phyloP scores from a whole-genome alignment of 2,888 invertebrate species.

The Standfussiana lucernea region DNA sequence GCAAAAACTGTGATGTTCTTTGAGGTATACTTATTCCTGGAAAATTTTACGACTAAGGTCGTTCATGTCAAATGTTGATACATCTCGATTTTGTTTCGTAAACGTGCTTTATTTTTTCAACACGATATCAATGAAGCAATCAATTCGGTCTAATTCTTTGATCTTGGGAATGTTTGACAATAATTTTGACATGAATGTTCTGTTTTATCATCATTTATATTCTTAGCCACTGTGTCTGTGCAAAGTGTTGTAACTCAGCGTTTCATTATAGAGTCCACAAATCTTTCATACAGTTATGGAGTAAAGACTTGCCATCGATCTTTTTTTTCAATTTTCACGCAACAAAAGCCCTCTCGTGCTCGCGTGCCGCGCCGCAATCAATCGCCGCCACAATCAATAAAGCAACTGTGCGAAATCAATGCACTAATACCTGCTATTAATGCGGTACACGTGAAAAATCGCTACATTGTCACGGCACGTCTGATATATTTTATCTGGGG shows the following conservation, averaged over 20 bases:
- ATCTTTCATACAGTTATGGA: conserved; percentile 36
- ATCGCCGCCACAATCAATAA: conserved; percentile 87
- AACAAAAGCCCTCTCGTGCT: conserved; percentile 73
- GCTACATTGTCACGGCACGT: conserved; percentile 71
- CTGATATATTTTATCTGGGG: conserved; percentile 59
- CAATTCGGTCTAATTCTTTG: conserved; percentile 53
- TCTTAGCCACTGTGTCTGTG: conserved; percentile 28
- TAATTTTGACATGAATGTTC: conserved; percentile 53
- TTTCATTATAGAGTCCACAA: conserved; percentile 22
- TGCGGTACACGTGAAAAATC: conserved; percentile 76
- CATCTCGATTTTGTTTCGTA: conserved; percentile 56
- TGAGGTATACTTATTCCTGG: conserved; percentile 60
- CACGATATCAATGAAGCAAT: conserved; percentile 60
- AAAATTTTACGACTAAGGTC: conserved; percentile 58
- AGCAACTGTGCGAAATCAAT: conserved; percentile 87
- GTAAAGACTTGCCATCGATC: conserved; percentile 60
- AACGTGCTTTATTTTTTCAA: conserved; percentile 58
- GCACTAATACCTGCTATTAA: conserved; percentile 80
- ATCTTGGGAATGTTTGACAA: conserved; percentile 51
- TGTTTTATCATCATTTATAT: conserved; percentile 46
- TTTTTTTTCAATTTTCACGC: conserved; percentile 73
- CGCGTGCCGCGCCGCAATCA: conserved; percentile 84
- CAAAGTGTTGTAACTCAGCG: conserved; percentile 33
- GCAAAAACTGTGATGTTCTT: conserved; percentile 52
- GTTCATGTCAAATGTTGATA: conserved; percentile 59